Evolutionary conservation across 1,140 invertebrate species (phyloP).

Genomic region (Danaus plexippus): DNA sequence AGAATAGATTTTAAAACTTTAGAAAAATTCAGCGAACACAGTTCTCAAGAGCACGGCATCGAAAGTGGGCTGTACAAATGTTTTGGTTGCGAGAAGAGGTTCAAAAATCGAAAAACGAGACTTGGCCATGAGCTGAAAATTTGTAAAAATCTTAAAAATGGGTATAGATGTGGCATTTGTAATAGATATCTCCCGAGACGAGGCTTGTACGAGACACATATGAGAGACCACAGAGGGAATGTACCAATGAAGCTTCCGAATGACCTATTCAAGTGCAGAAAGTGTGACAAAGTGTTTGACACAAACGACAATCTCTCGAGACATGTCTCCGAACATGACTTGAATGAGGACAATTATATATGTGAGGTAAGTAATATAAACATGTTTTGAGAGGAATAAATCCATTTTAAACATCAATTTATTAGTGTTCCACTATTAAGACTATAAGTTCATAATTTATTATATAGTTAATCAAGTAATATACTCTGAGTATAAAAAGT

Average conservation of each 20-base stretch:
- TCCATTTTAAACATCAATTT: too few species aligned
- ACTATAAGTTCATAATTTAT: too few species aligned
- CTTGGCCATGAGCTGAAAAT: conserved; percentile 46
- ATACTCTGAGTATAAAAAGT: too few species aligned
- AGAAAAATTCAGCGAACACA: conserved; percentile 36
- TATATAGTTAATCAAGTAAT: too few species aligned
- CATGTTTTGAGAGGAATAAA: too few species aligned
- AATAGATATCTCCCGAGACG: conserved; percentile 40
- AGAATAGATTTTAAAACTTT: conserved; percentile 32
- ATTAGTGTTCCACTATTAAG: too few species aligned
- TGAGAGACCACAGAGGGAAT: conserved; percentile 44
- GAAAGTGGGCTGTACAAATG: conserved; percentile 45
- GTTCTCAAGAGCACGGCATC: conserved; percentile 41
- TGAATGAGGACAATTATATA: conserved; percentile 42
- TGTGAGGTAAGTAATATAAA: conserved; percentile 51
- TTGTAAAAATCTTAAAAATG: conserved; percentile 54
- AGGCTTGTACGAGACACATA: conserved; percentile 44
- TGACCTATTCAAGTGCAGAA: conserved; percentile 47
- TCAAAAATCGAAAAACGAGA: conserved; percentile 39
- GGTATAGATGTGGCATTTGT: conserved; percentile 49
- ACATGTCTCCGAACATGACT: conserved; percentile 38
- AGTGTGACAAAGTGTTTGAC: conserved; percentile 39
- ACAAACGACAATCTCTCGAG: conserved; percentile 34
- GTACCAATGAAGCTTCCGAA: conserved; percentile 30
- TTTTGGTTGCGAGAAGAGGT: conserved; percentile 54